Percentiles rank a stretch among this genome's conserved stretches.
phyloP scores from a whole-genome alignment of 2,113 vertebrate genomes.

The Bubo blakistoni region DNA sequence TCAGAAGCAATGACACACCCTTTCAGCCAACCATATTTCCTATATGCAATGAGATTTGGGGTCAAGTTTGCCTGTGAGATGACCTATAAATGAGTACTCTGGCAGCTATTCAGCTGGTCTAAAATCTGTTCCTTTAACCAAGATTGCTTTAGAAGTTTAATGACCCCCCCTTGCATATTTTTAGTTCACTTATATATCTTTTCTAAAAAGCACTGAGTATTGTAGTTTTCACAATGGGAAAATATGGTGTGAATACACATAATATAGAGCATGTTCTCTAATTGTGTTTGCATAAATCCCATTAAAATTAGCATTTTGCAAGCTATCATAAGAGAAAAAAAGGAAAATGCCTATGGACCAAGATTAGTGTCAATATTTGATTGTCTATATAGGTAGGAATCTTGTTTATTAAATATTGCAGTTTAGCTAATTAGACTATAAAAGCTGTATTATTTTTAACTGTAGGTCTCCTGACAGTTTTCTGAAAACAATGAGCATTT shows the following conservation, averaged over 20 bases:
- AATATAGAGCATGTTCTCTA: neutral
- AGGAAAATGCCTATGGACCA: neutral
- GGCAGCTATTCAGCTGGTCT: neutral
- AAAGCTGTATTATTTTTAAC: constrained; percentile 32
- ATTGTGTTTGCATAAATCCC: neutral
- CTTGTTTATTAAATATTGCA: constrained; percentile 74
- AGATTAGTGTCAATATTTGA: constrained; percentile 69
- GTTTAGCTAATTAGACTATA: constrained; percentile 69
- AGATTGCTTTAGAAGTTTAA: neutral
- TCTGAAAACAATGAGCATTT: neutral
- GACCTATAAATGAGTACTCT: neutral
- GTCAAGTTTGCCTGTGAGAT: neutral
- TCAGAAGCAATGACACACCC: neutral
- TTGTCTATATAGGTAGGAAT: constrained; percentile 57
- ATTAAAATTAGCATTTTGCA: constrained; percentile 24
- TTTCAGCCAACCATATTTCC: neutral
- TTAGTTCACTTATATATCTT: neutral
- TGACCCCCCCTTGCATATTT: neutral
- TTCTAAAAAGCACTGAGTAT: neutral
- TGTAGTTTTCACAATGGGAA: neutral
- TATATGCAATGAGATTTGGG: neutral
- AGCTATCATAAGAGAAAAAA: neutral
- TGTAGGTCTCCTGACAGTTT: constrained; percentile 6
- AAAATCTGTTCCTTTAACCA: constrained; percentile 1
- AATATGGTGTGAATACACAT: neutral